Percentiles rank a stretch among this genome's conserved stretches.
Evolutionary conservation across 2,797 vertebrate genomes (phyloP).

Genomic region (Gymnoscopelus braueri): DNA sequence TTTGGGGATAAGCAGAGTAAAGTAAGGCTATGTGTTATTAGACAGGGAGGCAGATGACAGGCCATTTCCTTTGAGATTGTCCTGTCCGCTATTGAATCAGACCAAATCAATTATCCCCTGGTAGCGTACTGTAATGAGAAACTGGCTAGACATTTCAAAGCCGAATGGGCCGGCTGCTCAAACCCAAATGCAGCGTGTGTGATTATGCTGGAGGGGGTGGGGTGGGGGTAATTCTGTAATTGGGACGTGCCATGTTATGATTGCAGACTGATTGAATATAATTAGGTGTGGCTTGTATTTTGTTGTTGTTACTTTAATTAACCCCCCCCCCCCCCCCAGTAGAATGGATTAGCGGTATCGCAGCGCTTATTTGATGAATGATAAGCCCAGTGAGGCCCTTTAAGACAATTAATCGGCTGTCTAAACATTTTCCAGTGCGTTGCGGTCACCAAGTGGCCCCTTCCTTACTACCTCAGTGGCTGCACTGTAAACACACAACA

Average conservation of each 20-base stretch:
- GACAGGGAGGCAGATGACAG: conserved; percentile 59
- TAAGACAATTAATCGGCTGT: conserved; percentile 60
- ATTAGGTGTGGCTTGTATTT: conserved; percentile 69
- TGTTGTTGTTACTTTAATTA: conserved; percentile 75
- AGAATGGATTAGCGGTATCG: conserved; percentile 50
- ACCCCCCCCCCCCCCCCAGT: conserved; percentile 50
- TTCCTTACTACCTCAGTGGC: neutral
- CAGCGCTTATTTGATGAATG: conserved; percentile 59
- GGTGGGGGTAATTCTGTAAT: conserved; percentile 66
- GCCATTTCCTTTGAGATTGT: conserved; percentile 67
- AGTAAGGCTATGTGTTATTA: conserved; percentile 60
- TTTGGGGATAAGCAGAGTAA: conserved; percentile 61
- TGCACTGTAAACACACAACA: conserved; percentile 21
- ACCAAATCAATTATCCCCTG: conserved; percentile 70
- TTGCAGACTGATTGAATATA: conserved; percentile 73
- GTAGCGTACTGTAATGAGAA: conserved; percentile 53
- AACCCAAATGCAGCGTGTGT: conserved; percentile 45
- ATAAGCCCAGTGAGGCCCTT: conserved; percentile 56
- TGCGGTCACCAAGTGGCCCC: conserved; percentile 32
- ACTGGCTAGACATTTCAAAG: conserved; percentile 64
- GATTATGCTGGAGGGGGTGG: conserved; percentile 57
- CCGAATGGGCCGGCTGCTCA: conserved; percentile 28
- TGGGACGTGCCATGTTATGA: conserved; percentile 73
- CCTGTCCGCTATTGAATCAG: conserved; percentile 47
- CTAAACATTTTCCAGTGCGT: conserved; percentile 44